Evolutionary conservation across 92 coral and sea anemone genomes (phyloP), one percentile per base, ranked within the genome.

Genomic region (Palythoa heliodiscus): DNA sequence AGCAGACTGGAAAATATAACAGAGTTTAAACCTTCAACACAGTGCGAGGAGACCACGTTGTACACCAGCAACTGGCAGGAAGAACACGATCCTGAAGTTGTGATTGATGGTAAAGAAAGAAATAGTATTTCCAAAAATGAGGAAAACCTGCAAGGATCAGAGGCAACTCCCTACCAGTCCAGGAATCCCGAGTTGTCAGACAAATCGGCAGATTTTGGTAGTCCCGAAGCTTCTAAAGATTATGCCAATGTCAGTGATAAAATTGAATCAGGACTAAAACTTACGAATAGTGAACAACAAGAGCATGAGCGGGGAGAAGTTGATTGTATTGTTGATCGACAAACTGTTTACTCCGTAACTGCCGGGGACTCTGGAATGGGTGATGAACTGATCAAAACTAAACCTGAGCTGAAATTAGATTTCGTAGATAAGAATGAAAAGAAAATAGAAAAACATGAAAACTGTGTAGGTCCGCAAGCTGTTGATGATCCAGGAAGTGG

Each of bases 111-210:
- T 13, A 47, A 61, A 3, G 39, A 39, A 19, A 78, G 58, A 23
- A n/a, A 54, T 2, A 73, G 66, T 52, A 2, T 80, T 23, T 64
- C 12, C 22, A 16, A 35, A 39, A 61, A 61, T 20, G 73, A 64
- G 40, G 60, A 79, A 47, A 15, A 4, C n/a, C 23, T 14, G 17
- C 35, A 20, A 40, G 84, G 25, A 79, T 61, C 58, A 79, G 84
- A 47, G 22, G 63, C 20, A 40, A 15, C 67, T 16, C 3, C 3
- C 1, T 11, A 52, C 23, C 40, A 15, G 15, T 9, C 84, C 23
- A 52, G 19, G 15, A 67, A 66, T 52, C 23, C 54, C 0, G 67
- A 54, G 5, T 4, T 6, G 12, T 58, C 23, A 63, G 61, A 40
- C 24, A 68, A 23, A 23, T 63, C 72, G 11, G 13, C 37, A 15